Percentiles rank a stretch among this genome's conserved stretches.
These are phyloP conservation scores for Alectoris magna DNA, from an alignment of 2,797 vertebrate species.

Conservation along the genomic window DNA sequence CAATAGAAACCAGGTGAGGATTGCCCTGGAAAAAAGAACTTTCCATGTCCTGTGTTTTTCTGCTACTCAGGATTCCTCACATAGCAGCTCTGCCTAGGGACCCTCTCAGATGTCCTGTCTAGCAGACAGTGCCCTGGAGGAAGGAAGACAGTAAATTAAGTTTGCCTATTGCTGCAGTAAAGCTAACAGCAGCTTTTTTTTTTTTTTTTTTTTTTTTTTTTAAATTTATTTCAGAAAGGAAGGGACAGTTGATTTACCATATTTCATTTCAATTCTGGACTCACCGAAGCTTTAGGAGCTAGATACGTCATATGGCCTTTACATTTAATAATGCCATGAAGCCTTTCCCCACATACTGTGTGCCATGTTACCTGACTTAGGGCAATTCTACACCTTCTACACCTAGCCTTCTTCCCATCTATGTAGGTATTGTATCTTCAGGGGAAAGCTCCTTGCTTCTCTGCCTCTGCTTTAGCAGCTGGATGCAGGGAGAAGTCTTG, in stretches of 20 bases:
- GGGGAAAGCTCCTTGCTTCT: neutral
- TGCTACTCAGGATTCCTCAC: neutral
- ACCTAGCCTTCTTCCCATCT: neutral
- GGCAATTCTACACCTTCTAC: neutral
- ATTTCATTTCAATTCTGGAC: neutral
- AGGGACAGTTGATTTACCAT: neutral
- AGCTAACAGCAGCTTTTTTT: neutral
- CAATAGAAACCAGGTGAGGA: neutral
- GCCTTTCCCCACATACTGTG: neutral
- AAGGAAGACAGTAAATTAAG: neutral
- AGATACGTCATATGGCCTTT: neutral
- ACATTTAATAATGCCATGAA: neutral
- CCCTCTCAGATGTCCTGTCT: neutral
- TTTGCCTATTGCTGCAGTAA: neutral
- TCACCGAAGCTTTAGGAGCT: neutral
- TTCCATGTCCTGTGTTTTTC: neutral
- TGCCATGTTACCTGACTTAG: fast-evolving
- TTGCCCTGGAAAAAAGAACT: neutral
- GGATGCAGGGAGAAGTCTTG: neutral
- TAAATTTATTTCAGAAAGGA: neutral
- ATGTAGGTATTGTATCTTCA: neutral
- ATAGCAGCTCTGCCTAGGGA: neutral
- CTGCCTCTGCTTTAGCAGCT: neutral
- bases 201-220: neutral
- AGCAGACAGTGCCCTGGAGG: neutral